Base-by-base conservation (phyloP, 2,113 vertebrate species). In the Nymphicus hollandicus region DNA sequence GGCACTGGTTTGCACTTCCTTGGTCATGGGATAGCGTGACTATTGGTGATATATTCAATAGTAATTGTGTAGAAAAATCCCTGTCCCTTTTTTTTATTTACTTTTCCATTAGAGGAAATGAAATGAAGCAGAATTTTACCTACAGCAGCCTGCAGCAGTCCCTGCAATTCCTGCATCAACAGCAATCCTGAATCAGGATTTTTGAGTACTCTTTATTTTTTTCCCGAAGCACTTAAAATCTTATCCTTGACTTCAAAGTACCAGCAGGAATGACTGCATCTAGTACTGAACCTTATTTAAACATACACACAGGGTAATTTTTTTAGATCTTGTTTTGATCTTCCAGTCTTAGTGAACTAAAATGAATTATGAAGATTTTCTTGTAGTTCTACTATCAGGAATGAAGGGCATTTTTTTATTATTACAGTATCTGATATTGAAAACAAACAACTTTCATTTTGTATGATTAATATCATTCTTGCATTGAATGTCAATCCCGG, bases 281-380 rank as follows among this genome's bases (percentile, higher is more conserved):
- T 95, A 93, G 76, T 92, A 35, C 37, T 93, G 52, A 89, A 90
- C 69, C 33, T 92, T 89, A 82, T 79, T 89, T 79, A 81, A 78
- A 89, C 77, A 85, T 31, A 73, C 50, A 25, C 20, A 71, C 23
- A 65, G 15, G 41, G 69, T 81, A 81, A 81, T 71, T 70, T 90
- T 91, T 92, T 94, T 94, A 91, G 43, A 89, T 84, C 79, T 95
- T 95, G 18, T 55, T 94, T 88, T 96, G 43, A 91, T 79, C 58
- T 94, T 93, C 91, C 69, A 70, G 78, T 94, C 82, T 83, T 68
- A 82, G 65, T 95, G 55, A 92, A 63, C 87, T 94, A 69, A 79
- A 88, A 69, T 46, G 7, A 71, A 81, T 71, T 64, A 68, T 12
- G 16, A 79, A 9, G 96, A 66, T 94, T 94, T 94, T 86, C 61